Base-by-base conservation (phyloP, 2,797 vertebrate species). In the Esox masquinongy region DNA sequence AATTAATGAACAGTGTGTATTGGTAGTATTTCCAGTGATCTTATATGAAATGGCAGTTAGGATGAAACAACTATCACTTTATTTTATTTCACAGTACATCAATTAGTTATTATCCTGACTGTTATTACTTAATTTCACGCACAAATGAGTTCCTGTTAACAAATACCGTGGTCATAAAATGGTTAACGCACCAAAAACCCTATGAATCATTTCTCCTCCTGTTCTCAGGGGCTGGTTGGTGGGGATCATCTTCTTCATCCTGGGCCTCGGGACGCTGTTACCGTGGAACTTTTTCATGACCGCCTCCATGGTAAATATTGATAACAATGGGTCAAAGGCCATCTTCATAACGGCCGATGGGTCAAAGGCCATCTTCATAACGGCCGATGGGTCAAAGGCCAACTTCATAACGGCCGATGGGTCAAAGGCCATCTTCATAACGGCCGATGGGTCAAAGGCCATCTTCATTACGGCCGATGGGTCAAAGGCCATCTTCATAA, bases 281-380 rank as follows among this genome's bases (percentile, higher is more conserved):
- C 96, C 96, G 22, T 97, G 96, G 96, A 97, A 97, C 85, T 97
- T 97, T 91, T 97, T 97, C 91, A 96, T 96, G 92, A 97, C 95
- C 0, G 96, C 96, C 2, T 96, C 94, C 75, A 83, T 92, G 94
- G 96, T 97, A 92, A 94, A 77, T 31, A 22, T 53, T 39, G 1
- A 5, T 7, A 39, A 14, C 59, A 47, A 34, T 49, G 22, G 7
- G 53, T 34, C 51, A n/a, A 68, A 51, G 22, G 14, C 4, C 61
- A 19, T 12, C 6, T 15, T 22, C 36, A 2, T 5, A n/a, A 8
- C 15, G 14, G 68, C 0, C 12, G 12, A 36, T 9, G 39, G 39
- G 39, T 6, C 6, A 3, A 6, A 39, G n/a, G n/a, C n/a, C n/a
- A n/a, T n/a, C n/a, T n/a, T n/a, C n/a, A n/a, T 66, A 24, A n/a